Conservation (phyloP, 2,888 invertebrate species). For the Coenonympha arcania region DNA sequence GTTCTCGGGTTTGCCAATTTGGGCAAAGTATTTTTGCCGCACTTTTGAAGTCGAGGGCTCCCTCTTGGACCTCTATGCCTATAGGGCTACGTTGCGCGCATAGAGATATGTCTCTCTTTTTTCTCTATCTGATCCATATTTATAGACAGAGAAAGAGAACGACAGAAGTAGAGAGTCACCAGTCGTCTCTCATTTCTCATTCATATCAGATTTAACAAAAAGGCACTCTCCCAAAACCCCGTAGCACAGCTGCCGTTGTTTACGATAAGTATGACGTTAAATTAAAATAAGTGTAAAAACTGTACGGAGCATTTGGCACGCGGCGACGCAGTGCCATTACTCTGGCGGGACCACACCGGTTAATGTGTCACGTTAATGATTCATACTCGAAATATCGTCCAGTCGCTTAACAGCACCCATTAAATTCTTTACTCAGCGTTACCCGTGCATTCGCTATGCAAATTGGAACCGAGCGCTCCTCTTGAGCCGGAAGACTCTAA, state of each 20-base stretch:
- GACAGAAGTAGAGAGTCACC: too few relatives aligned
- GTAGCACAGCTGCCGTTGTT: background rate
- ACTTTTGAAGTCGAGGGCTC: too few relatives aligned
- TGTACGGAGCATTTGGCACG: constrained; percentile 1
- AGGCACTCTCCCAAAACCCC: too few relatives aligned
- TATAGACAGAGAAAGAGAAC: too few relatives aligned
- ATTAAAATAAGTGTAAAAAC: constrained; percentile 3
- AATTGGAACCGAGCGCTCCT: constrained; percentile 8
- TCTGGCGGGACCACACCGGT: constrained; percentile 43
- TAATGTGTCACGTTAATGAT: constrained; percentile 60
- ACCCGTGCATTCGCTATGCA: constrained; percentile 16
- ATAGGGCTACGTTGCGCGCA: too few relatives aligned
- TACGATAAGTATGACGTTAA: background rate
- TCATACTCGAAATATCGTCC: constrained; percentile 48
- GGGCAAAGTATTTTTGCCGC: too few relatives aligned
- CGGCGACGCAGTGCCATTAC: constrained; percentile 43
- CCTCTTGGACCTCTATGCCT: too few relatives aligned
- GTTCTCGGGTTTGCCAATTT: too few relatives aligned
- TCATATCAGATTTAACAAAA: too few relatives aligned
- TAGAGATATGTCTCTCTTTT: too few relatives aligned
- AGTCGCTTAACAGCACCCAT: constrained; percentile 41
- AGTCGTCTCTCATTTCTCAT: too few relatives aligned
- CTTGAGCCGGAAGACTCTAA: background rate
- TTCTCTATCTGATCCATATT: too few relatives aligned
- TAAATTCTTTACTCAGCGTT: constrained; percentile 26